phyloP scores from a whole-genome alignment of 1,140 invertebrate genomes.

The Trichonephila clavata region DNA sequence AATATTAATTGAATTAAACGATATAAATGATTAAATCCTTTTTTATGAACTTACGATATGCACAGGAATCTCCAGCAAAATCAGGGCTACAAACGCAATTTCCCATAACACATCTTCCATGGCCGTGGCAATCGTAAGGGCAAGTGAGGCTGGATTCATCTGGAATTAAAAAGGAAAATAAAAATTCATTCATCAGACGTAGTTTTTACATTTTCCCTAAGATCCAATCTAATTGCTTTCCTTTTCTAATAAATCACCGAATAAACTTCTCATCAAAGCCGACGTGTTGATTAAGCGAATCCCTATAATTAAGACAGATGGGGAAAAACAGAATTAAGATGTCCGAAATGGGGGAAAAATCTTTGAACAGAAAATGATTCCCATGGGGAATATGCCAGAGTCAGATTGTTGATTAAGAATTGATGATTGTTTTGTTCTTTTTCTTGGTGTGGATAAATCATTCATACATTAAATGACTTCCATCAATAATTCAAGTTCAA shows the following conservation, averaged over 20 bases:
- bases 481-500: no score
- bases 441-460: background rate
- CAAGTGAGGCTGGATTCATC: slow-evolving; percentile 83
- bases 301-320: slow-evolving; percentile 27
- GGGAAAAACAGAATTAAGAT: slow-evolving; percentile 11
- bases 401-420: background rate
- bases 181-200: background rate
- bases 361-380: background rate
- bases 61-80: slow-evolving; percentile 94
- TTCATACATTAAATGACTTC: background rate
- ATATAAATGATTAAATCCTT: no score
- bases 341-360: background rate
- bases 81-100: slow-evolving; percentile 98
- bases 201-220: background rate
- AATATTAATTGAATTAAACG: no score
- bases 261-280: background rate
- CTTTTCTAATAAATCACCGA: slow-evolving; percentile 17
- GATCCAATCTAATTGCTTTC: background rate
- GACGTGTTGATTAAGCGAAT: slow-evolving; percentile 15
- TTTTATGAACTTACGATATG: slow-evolving; percentile 88
- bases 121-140: slow-evolving; percentile 95
- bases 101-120: slow-evolving; percentile 96
- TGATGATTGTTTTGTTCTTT: background rate
- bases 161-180: slow-evolving; percentile 48
- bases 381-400: background rate